These are phyloP conservation scores for Malurus leucopterus DNA, from an alignment of 2,797 vertebrate genomes.

Conservation along the genomic window DNA sequence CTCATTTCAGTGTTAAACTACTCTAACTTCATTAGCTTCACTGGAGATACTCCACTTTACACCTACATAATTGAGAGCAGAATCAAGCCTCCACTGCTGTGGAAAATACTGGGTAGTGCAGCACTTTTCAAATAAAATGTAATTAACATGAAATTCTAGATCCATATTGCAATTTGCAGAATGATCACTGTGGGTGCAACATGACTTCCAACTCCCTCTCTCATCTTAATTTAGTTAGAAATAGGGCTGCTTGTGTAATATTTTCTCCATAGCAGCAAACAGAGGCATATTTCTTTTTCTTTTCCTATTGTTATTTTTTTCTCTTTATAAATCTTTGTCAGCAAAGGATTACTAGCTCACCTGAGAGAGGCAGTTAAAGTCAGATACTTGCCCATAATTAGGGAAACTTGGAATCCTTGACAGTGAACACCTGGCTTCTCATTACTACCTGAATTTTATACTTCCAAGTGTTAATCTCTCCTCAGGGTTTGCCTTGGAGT, in stretches of 20 bases:
- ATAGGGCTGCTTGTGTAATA: slow-evolving; percentile 13
- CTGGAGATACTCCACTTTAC: slow-evolving; percentile 55
- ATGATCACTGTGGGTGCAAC: slow-evolving; percentile 55
- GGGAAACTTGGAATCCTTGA: slow-evolving; percentile 55
- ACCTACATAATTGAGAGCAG: slow-evolving; percentile 58
- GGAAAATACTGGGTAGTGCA: slow-evolving; percentile 55
- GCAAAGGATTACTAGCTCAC: slow-evolving; percentile 36
- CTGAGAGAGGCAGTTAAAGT: slow-evolving; percentile 41
- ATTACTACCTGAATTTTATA: slow-evolving; percentile 48
- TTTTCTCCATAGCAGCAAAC: slow-evolving; percentile 19
- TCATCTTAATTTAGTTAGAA: slow-evolving; percentile 50
- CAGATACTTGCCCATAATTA: slow-evolving; percentile 43
- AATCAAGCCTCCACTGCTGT: slow-evolving; percentile 53
- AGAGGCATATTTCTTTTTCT: slow-evolving; percentile 8
- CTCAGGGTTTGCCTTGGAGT: slow-evolving; percentile 46
- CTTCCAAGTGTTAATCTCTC: slow-evolving; percentile 54
- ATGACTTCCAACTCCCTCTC: slow-evolving; percentile 51
- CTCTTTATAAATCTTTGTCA: slow-evolving; percentile 42
- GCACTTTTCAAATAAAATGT: slow-evolving; percentile 62
- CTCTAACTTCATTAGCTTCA: slow-evolving; percentile 55
- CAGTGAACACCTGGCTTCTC: slow-evolving; percentile 55
- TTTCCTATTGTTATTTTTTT: slow-evolving; percentile 39
- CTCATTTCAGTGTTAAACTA: slow-evolving; percentile 45
- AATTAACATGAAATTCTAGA: slow-evolving; percentile 62
- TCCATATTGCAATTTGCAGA: slow-evolving; percentile 60